Percentiles rank a stretch among this genome's conserved stretches.
phyloP scores from a whole-genome alignment of 1,140 invertebrate genomes.

The Aphelinus atriplicis region DNA sequence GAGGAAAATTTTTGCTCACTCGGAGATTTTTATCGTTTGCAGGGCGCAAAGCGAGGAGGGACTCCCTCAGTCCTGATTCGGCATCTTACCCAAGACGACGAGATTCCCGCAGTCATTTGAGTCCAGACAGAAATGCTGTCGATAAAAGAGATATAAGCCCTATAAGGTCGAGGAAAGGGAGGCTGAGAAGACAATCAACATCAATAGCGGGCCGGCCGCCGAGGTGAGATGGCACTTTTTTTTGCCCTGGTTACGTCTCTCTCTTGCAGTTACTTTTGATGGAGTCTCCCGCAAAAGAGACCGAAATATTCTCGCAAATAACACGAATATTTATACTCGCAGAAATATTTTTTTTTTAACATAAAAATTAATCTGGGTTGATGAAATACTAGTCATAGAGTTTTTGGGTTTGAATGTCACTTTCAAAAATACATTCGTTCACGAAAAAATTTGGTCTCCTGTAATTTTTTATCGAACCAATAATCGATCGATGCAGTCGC shows the following conservation, averaged over 20 bases:
- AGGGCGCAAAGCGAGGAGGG: conserved; percentile 79
- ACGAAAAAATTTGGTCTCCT: no score
- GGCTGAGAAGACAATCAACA: conserved; percentile 81
- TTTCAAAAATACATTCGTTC: no score
- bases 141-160: conserved; percentile 77
- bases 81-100: conserved; percentile 74
- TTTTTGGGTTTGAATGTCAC: no score
- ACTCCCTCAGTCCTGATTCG: conserved; percentile 88
- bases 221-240: conserved; percentile 49
- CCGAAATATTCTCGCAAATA: no score
- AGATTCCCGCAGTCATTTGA: conserved; percentile 81
- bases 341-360: no score
- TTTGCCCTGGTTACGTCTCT: not conserved
- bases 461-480: no score
- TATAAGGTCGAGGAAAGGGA: conserved; percentile 70
- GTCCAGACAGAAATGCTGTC: conserved; percentile 76
- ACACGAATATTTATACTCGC: no score
- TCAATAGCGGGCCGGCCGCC: conserved; percentile 72
- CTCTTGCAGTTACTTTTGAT: not conserved
- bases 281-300: no score
- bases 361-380: no score
- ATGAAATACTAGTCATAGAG: no score
- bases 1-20: not conserved
- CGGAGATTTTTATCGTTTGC: conserved; percentile 47
- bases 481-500: no score